phyloP scores from a whole-genome alignment of 2,797 vertebrate species.

The Arctocebus calabarensis region DNA sequence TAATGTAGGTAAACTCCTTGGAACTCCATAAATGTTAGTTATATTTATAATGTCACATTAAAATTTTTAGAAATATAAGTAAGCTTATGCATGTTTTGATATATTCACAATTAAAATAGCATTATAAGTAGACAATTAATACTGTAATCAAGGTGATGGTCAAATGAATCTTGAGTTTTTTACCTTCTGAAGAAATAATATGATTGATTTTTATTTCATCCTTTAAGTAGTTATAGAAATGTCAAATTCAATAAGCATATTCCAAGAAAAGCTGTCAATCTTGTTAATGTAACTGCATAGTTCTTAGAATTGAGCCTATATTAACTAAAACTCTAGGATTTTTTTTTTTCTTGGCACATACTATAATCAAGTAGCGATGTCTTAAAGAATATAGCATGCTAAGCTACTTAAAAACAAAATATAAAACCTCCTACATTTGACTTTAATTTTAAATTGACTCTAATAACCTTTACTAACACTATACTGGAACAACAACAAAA shows the following conservation, averaged over 20 bases:
- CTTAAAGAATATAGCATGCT: not conserved
- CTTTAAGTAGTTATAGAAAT: slow-evolving; percentile 30
- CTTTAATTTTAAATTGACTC: not conserved
- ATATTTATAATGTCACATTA: not conserved
- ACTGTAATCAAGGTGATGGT: not conserved
- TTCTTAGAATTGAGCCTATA: not conserved
- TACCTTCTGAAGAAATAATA: slow-evolving; percentile 6
- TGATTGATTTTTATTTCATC: not conserved
- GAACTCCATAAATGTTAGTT: not conserved
- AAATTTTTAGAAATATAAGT: not conserved
- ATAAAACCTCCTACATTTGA: not conserved
- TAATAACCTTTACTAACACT: not conserved
- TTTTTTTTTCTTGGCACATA: not conserved
- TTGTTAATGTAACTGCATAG: not conserved
- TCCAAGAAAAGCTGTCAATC: not conserved
- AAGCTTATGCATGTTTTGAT: not conserved
- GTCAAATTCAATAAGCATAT: slow-evolving; percentile 21
- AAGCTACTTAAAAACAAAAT: slow-evolving; percentile 25
- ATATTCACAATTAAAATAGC: not conserved
- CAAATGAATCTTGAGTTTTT: not conserved
- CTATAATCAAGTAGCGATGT: not conserved
- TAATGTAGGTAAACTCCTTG: not conserved
- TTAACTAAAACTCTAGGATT: not conserved
- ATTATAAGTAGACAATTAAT: not conserved
- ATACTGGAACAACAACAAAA: not conserved